Percentiles rank a stretch among this genome's conserved stretches.
phyloP scores from a whole-genome alignment of 1,140 invertebrate genomes.

The silkworm (Bombyx mori) region ASM3026992v2 NC_085121.1:8773501-8774000 shows the following conservation, averaged over 20 bases:
- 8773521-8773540: slow-evolving; percentile 80
- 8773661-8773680: slow-evolving; percentile 56
- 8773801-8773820: slow-evolving; percentile 83
- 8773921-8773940: slow-evolving; percentile 77
- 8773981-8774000: slow-evolving; percentile 75
- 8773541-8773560: slow-evolving; percentile 73
- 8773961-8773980: slow-evolving; percentile 76
- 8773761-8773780: slow-evolving; percentile 66
- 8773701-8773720: slow-evolving; percentile 61
- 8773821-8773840: slow-evolving; percentile 82
- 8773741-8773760: slow-evolving; percentile 52
- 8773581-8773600: slow-evolving; percentile 62
- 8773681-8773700: slow-evolving; percentile 68
- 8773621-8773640: slow-evolving; percentile 60
- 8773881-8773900: slow-evolving; percentile 66
- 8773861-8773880: slow-evolving; percentile 72
- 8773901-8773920: slow-evolving; percentile 42
- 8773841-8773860: slow-evolving; percentile 85
- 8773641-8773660: slow-evolving; percentile 53
- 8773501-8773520: slow-evolving; percentile 80
- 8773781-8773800: slow-evolving; percentile 84
- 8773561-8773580: slow-evolving; percentile 53
- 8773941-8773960: slow-evolving; percentile 80
- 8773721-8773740: slow-evolving; percentile 47
- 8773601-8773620: slow-evolving; percentile 65